These are phyloP conservation scores for Arctopsyche grandis DNA, from an alignment of 1,140 invertebrate genomes.

Conservation along the genomic window DNA sequence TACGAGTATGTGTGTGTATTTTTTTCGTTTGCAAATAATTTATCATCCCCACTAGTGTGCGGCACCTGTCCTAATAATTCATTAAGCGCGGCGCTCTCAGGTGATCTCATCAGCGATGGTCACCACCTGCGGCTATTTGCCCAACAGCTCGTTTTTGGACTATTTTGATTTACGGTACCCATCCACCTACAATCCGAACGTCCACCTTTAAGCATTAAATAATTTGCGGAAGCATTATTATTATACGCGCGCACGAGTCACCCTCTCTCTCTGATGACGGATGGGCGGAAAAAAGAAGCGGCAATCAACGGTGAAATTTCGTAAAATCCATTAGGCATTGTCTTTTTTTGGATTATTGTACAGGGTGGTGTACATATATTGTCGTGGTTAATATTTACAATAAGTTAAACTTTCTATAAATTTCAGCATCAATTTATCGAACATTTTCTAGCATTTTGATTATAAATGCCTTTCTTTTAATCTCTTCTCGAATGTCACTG, in stretches of 20 bases:
- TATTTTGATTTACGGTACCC: conserved; percentile 39
- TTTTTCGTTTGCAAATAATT: background rate
- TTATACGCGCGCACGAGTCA: background rate
- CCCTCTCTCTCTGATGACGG: too few species aligned
- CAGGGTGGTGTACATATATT: too few species aligned
- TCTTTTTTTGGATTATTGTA: too few species aligned
- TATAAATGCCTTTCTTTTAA: too few species aligned
- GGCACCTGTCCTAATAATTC: conserved; percentile 41
- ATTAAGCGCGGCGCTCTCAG: background rate
- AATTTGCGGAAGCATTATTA: conserved; percentile 28
- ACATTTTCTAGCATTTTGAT: too few species aligned
- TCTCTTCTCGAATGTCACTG: too few species aligned
- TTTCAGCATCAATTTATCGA: too few species aligned
- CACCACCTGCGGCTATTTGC: conserved; percentile 15
- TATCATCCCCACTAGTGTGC: conserved; percentile 25
- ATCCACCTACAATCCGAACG: background rate
- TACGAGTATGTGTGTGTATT: too few species aligned
- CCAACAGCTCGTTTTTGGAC: conserved; percentile 9
- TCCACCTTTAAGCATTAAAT: conserved; percentile 32
- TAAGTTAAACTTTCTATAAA: too few species aligned
- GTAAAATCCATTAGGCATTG: conserved; percentile 10
- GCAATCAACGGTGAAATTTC: conserved; percentile 2
- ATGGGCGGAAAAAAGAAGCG: background rate
- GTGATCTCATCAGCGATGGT: conserved; percentile 26
- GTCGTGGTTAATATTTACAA: too few species aligned